Evolutionary conservation across 2,113 vertebrate species (phyloP).

Genomic region (Dicaeum eximium): DNA sequence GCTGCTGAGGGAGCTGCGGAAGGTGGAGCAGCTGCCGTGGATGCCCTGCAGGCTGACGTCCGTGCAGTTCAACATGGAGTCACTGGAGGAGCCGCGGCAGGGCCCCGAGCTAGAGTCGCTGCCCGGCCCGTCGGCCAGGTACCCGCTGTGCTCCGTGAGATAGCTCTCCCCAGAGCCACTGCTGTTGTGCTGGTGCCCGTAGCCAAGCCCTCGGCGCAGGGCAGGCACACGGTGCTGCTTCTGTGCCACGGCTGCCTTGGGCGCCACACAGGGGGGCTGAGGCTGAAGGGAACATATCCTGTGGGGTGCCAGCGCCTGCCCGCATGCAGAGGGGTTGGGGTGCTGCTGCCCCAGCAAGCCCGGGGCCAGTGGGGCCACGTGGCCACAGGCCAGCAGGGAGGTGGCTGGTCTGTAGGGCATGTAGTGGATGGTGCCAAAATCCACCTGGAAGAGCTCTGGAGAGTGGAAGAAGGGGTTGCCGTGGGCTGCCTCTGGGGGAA

Average conservation of each 20-base stretch:
- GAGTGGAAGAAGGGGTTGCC: constrained; percentile 78
- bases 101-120: constrained; percentile 97
- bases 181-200: constrained; percentile 79
- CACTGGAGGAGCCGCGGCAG: constrained; percentile 94
- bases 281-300: constrained; percentile 73
- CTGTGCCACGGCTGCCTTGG: constrained; percentile 59
- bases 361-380: constrained; percentile 57
- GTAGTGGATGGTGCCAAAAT: constrained; percentile 76
- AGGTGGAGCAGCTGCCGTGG: constrained; percentile 95
- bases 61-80: constrained; percentile 94
- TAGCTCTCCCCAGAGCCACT: constrained; percentile 91
- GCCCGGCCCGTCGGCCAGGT: constrained; percentile 89
- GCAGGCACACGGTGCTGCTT: constrained; percentile 40
- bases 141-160: constrained; percentile 90
- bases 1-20: constrained; percentile 95
- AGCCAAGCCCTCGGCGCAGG: constrained; percentile 22
- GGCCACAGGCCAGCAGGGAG: constrained; percentile 61
- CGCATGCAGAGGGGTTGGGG: constrained; percentile 40
- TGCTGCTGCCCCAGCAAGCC: constrained; percentile 68
- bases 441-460: constrained; percentile 73
- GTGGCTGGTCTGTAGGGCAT: constrained; percentile 72
- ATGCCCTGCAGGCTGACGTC: constrained; percentile 92
- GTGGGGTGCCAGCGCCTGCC: constrained; percentile 43
- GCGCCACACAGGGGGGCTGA: constrained; percentile 66
- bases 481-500: constrained; percentile 71